Conservation (phyloP, 2,888 invertebrate genomes). For the Antheraea yamamai region DNA sequence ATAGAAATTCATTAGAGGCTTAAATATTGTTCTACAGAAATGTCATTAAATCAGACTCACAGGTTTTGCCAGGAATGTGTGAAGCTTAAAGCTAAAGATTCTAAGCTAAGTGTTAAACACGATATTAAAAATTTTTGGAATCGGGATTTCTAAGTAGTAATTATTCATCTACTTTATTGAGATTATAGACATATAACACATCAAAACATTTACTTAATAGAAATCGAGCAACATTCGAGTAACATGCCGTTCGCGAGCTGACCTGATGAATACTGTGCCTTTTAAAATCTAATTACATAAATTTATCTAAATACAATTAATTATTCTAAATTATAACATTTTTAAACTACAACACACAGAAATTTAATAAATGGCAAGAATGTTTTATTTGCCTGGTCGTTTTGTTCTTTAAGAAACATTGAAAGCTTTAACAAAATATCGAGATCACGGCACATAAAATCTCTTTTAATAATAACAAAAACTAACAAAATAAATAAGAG, state of each 20-base stretch:
- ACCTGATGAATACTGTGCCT: slow-evolving; percentile 74
- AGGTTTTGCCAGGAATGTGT: slow-evolving; percentile 76
- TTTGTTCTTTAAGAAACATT: slow-evolving; percentile 18
- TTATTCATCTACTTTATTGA: slow-evolving; percentile 53
- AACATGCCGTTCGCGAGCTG: slow-evolving; percentile 67
- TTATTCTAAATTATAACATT: slow-evolving; percentile 30
- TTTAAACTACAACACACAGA: slow-evolving; percentile 36
- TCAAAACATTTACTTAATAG: slow-evolving; percentile 47
- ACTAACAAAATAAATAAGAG: background rate
- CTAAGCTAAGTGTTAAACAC: slow-evolving; percentile 62
- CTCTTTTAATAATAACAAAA: slow-evolving; percentile 44
- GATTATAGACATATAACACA: slow-evolving; percentile 60
- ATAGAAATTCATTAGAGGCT: slow-evolving; percentile 73
- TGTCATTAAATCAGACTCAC: slow-evolving; percentile 77
- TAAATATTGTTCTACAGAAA: slow-evolving; percentile 74
- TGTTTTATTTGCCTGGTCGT: slow-evolving; percentile 46
- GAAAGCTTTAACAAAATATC: slow-evolving; percentile 24
- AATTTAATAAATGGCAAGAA: slow-evolving; percentile 50
- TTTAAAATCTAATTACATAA: slow-evolving; percentile 17
- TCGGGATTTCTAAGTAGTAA: slow-evolving; percentile 55
- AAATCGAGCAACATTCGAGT: slow-evolving; percentile 76
- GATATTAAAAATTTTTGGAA: slow-evolving; percentile 52
- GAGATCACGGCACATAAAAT: slow-evolving; percentile 65
- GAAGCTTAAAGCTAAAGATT: slow-evolving; percentile 70
- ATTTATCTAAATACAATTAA: slow-evolving; percentile 26